A percentile compares a stretch with the other conserved stretches of the same genome.
Conservation (phyloP, 2,113 vertebrate species). For the Erythrolamprus reginae region DNA sequence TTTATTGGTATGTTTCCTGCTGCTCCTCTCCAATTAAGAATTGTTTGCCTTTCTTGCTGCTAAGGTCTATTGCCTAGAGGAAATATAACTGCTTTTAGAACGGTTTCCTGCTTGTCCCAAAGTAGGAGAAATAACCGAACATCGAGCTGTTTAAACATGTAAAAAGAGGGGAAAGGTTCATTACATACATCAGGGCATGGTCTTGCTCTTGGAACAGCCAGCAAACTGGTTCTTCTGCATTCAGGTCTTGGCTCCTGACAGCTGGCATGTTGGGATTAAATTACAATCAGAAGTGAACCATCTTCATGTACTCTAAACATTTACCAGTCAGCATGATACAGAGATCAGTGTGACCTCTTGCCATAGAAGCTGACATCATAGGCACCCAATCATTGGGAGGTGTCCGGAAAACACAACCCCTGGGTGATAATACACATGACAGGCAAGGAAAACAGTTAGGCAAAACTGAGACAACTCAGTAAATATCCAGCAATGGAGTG, state of each 20-base stretch:
- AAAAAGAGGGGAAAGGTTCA: not conserved
- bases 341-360: not conserved
- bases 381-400: not conserved
- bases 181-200: not conserved
- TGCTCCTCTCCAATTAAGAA: not conserved
- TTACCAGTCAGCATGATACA: not conserved
- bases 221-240: conserved; percentile 20
- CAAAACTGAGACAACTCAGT: not conserved
- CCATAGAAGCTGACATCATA: not conserved
- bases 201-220: not conserved
- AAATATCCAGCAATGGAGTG: not conserved
- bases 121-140: not conserved
- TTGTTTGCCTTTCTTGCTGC: not conserved
- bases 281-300: not conserved
- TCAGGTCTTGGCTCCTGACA: not conserved
- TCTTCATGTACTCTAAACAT: not conserved
- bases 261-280: not conserved
- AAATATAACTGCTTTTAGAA: not conserved
- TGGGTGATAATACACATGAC: not conserved
- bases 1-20: not conserved
- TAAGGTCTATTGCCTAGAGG: not conserved
- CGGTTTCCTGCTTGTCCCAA: not conserved
- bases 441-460: not conserved
- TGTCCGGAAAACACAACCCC: not conserved
- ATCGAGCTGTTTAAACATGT: not conserved